A percentile compares a stretch with the other conserved stretches of the same genome.
phyloP scores from a whole-genome alignment of 1,140 invertebrate species.

The Rhopalosiphum padi region DNA sequence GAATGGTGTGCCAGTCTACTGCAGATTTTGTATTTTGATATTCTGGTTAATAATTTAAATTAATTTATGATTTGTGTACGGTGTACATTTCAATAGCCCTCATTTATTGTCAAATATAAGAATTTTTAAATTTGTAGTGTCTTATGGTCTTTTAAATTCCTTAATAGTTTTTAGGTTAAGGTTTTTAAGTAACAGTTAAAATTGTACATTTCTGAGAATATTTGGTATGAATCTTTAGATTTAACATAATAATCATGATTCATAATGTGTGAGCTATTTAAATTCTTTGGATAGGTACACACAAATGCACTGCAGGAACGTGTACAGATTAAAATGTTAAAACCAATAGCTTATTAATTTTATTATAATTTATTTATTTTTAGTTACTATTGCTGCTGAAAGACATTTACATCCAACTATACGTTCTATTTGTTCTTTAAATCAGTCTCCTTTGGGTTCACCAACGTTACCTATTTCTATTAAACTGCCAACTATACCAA shows the following conservation, averaged over 20 bases:
- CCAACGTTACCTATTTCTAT: slow-evolving; percentile 40
- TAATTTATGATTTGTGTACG: background rate
- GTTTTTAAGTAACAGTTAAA: background rate
- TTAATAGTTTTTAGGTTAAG: no score
- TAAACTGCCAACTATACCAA: slow-evolving; percentile 12
- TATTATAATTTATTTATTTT: background rate
- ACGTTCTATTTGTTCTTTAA: slow-evolving; percentile 23
- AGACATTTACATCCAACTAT: slow-evolving; percentile 8
- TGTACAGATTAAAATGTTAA: background rate
- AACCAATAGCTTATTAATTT: background rate
- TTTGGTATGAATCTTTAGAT: background rate
- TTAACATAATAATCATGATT: background rate
- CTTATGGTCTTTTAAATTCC: background rate
- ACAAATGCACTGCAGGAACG: no score
- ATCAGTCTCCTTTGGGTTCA: background rate
- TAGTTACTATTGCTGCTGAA: slow-evolving; percentile 39
- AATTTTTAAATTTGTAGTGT: background rate
- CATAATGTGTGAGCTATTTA: background rate
- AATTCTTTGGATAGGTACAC: background rate
- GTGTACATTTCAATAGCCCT: background rate
- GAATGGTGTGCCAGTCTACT: no score
- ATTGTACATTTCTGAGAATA: background rate
- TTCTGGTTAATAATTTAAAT: background rate
- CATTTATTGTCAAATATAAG: background rate
- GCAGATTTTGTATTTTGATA: background rate